Evolutionary conservation across 2,113 vertebrate species (phyloP), one percentile per base, ranked within the genome.

Genomic region (Peromyscus maniculatus): DNA sequence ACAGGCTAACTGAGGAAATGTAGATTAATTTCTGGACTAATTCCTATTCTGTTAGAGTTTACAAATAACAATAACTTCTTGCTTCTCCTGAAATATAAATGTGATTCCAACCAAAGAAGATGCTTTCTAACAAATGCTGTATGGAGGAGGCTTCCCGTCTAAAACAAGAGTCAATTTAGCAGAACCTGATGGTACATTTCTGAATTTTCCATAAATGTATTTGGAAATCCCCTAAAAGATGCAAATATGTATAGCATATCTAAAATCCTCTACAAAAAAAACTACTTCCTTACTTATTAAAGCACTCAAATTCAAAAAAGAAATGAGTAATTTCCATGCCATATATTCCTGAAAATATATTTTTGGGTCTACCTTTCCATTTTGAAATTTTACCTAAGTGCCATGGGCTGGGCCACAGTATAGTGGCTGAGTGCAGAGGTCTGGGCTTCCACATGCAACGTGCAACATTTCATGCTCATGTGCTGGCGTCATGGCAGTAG

Each of bases 221-320:
- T 83, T 96, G 15, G 49, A 95, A 90, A 87, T 75, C 67, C 2
- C 17, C 67, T 90, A 39, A 69, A 94, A 95, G 91, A 75, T 36
- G 55, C n/a, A 94, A 93, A 69, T 87, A 46, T 1, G 31, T 55
- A 78, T 21, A 89, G 91, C 15, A 8, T 15, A 91, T 11, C 80
- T 87, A 88, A 67, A 55, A 49, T 83, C 11, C 36, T 57, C 52
- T 75, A 49, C 6, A 93, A 59, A 9, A 43, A 83, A 95, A 21
- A 3, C 2, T 24, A 72, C 49, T 77, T 90, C 74, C 66, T 97
- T 92, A 71, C 36, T 46, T 43, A 62, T 6, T 79, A 95, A 95
- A 13, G 17, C 0, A 97, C 49, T 59, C 28, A 80, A 13, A 64
- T 55, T 79, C 16, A 62, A 90, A 90, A 94, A 72, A 64, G 57